phyloP scores from a whole-genome alignment of 1,140 invertebrate species.

The Drosophila quadrilineata region DNA sequence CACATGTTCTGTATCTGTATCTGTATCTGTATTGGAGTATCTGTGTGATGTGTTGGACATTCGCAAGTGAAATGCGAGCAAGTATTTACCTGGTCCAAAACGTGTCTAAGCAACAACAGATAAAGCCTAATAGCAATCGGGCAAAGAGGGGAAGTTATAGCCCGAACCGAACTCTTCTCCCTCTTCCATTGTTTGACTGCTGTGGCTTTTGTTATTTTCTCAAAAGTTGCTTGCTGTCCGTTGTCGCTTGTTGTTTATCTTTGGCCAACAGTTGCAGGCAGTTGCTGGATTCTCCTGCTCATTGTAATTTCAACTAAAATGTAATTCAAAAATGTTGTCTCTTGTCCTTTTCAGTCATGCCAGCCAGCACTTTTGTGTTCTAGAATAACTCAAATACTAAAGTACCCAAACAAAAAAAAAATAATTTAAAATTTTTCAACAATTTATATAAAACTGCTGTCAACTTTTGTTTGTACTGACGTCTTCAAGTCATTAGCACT shows the following conservation, averaged over 20 bases:
- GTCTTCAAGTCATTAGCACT: conserved; percentile 18
- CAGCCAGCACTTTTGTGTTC: conserved; percentile 30
- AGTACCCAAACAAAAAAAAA: too few relatives aligned
- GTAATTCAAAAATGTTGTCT: conserved; percentile 22
- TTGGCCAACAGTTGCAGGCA: conserved; percentile 26
- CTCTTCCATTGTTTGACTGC: conserved; percentile 47
- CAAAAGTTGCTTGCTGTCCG: neutral
- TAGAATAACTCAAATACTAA: too few relatives aligned
- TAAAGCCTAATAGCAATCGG: conserved; percentile 7
- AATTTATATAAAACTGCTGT: conserved; percentile 3
- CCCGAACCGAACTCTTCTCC: conserved; percentile 22
- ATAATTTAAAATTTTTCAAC: conserved; percentile 21
- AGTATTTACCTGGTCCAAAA: conserved; percentile 22
- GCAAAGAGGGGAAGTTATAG: neutral
- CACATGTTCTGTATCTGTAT: too few relatives aligned
- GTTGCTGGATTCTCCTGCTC: conserved; percentile 17
- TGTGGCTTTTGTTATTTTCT: conserved; percentile 45
- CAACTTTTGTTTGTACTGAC: neutral
- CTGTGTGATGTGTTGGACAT: conserved; percentile 26
- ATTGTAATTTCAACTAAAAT: conserved; percentile 49
- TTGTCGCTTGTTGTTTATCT: conserved; percentile 35
- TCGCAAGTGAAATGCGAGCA: conserved; percentile 12
- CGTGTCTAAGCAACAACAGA: conserved; percentile 17
- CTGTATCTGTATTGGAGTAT: too few relatives aligned
- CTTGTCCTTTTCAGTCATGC: conserved; percentile 18